These are phyloP conservation scores for Pan paniscus DNA, from an alignment of 2,113 vertebrate species.

Conservation along the genomic window DNA sequence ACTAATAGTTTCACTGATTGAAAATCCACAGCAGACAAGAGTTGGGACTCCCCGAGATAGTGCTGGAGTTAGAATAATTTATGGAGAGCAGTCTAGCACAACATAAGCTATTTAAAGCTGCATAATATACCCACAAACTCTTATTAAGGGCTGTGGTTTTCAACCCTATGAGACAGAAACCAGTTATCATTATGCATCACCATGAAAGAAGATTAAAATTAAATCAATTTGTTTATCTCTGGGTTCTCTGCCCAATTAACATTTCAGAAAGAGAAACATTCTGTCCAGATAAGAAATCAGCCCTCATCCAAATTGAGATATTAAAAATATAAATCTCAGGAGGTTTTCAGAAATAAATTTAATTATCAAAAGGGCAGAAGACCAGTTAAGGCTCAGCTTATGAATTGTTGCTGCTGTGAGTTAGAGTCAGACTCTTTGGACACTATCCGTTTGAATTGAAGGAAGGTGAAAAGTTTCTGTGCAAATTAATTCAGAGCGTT, in stretches of 20 bases:
- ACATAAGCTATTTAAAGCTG: constrained; percentile 83
- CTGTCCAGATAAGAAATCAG: constrained; percentile 48
- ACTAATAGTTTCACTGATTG: constrained; percentile 76
- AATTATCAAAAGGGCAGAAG: constrained; percentile 79
- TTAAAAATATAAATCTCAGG: constrained; percentile 73
- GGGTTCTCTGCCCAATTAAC: constrained; percentile 82
- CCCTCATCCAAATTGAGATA: constrained; percentile 72
- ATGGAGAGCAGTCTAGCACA: constrained; percentile 77
- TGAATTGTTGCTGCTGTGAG: background rate
- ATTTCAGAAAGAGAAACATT: constrained; percentile 79
- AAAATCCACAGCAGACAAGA: constrained; percentile 77
- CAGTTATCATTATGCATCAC: constrained; percentile 83
- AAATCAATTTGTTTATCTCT: constrained; percentile 87
- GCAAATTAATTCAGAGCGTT: background rate
- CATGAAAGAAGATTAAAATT: constrained; percentile 86
- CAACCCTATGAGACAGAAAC: constrained; percentile 81
- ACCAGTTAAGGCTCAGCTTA: constrained; percentile 26
- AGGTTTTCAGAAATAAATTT: constrained; percentile 77
- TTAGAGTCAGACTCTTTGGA: background rate
- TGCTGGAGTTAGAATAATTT: constrained; percentile 78
- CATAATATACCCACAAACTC: constrained; percentile 82
- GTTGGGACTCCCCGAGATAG: constrained; percentile 74
- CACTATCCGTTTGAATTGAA: fast-evolving
- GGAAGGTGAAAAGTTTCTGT: background rate
- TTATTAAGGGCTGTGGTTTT: constrained; percentile 81